A percentile compares a stretch with the other conserved stretches of the same genome.
These are phyloP conservation scores for Hepsetus odoe DNA, from an alignment of 2,113 vertebrate species.

Conservation along the genomic window DNA sequence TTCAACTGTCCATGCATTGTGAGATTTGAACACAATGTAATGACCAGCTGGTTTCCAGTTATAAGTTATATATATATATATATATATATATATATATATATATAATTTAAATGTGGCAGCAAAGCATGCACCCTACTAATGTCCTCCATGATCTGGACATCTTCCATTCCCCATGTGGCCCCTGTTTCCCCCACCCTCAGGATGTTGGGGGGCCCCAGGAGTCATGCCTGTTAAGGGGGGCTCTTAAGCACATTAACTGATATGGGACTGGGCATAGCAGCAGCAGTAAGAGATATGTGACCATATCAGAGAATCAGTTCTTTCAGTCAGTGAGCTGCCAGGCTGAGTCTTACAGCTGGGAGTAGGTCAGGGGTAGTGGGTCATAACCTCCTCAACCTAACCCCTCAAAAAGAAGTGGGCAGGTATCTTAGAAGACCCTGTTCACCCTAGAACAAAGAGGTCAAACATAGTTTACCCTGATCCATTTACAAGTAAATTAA, in stretches of 20 bases:
- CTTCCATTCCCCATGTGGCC: conserved; percentile 35
- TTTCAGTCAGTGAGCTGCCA: conserved; percentile 75
- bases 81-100: too few species aligned
- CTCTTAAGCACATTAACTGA: conserved; percentile 87
- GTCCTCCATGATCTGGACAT: conserved; percentile 37
- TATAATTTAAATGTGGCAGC: too few species aligned
- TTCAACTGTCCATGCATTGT: too few species aligned
- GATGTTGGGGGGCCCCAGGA: conserved; percentile 79
- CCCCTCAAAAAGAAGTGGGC: conserved; percentile 78
- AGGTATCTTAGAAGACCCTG: conserved; percentile 80
- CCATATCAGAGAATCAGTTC: conserved; percentile 87
- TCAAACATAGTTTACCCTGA: conserved; percentile 38
- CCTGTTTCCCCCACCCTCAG: conserved; percentile 75
- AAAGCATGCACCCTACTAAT: too few species aligned
- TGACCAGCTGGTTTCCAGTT: too few species aligned
- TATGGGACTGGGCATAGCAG: conserved; percentile 84
- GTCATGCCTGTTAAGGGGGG: conserved; percentile 90
- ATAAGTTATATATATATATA: too few species aligned
- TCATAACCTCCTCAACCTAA: conserved; percentile 81
- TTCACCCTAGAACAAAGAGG: conserved; percentile 22
- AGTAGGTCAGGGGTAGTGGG: conserved; percentile 76
- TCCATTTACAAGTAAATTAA: neutral
- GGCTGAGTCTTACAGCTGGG: conserved; percentile 43
- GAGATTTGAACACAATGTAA: too few species aligned
- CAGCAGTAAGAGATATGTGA: conserved; percentile 85